Evolutionary conservation across 2,113 vertebrate genomes (phyloP).

Genomic region (Cricetomys ansorgei): DNA sequence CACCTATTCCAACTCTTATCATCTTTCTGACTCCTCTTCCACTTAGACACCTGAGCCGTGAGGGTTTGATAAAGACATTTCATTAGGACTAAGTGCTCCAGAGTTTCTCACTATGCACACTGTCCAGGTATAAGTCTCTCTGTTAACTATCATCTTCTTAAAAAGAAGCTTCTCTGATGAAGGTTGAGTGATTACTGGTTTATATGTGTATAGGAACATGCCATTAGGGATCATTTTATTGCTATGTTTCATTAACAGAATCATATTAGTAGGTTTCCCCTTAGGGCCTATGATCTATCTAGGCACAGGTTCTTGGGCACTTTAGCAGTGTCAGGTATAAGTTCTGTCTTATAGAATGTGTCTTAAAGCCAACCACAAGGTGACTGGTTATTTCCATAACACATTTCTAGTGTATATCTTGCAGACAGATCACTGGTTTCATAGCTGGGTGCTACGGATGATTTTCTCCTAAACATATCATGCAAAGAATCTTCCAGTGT

Average conservation of each 20-base stretch:
- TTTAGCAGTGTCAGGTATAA: background rate
- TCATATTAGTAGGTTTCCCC: background rate
- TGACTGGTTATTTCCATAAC: background rate
- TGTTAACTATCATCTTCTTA: background rate
- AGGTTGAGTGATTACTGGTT: background rate
- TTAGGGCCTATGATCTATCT: background rate
- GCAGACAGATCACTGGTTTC: background rate
- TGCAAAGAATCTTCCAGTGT: no score
- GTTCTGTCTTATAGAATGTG: background rate
- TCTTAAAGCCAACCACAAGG: background rate
- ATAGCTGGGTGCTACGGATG: background rate
- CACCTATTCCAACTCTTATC: background rate
- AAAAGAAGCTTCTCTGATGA: background rate
- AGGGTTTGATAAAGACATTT: background rate
- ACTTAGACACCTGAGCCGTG: background rate
- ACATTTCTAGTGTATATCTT: background rate
- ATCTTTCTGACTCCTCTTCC: background rate
- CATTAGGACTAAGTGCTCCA: background rate
- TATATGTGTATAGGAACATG: background rate
- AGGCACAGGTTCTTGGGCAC: background rate
- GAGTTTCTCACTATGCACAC: background rate
- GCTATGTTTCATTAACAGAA: background rate
- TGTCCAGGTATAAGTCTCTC: background rate
- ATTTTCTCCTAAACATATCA: background rate
- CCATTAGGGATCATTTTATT: background rate